A percentile compares a stretch with the other conserved stretches of the same genome.
phyloP scores from a whole-genome alignment of 2,113 vertebrate genomes.

The Campylomormyrus tamandua region DNA sequence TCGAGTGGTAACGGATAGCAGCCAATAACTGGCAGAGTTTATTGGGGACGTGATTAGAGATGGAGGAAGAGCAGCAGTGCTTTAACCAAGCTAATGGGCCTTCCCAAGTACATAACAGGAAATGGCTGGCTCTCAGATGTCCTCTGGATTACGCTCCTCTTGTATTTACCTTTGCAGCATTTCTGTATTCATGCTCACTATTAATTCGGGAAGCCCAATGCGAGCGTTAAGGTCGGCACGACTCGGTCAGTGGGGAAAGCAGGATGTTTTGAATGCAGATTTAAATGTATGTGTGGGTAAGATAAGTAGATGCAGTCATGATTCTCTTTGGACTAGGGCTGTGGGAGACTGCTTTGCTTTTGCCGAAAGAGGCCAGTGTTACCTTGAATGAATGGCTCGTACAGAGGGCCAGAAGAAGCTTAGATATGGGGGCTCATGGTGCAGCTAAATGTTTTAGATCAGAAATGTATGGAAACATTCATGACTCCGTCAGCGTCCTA shows the following conservation, averaged over 20 bases:
- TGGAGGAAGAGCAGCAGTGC: not conserved
- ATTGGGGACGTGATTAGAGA: not conserved
- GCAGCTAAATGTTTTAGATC: not conserved
- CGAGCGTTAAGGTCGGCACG: not conserved
- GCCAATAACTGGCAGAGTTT: not conserved
- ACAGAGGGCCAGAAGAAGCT: not conserved
- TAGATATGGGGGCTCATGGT: not conserved
- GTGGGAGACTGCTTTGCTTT: not conserved
- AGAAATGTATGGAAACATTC: not conserved
- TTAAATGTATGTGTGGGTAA: not conserved
- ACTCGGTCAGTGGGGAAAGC: not conserved
- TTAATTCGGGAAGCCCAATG: not conserved
- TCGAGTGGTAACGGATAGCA: not conserved
- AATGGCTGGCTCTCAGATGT: not conserved
- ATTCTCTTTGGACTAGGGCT: not conserved
- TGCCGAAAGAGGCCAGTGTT: not conserved
- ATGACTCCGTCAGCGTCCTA: not conserved
- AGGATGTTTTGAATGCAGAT: not conserved
- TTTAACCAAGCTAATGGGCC: not conserved
- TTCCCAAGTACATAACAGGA: not conserved
- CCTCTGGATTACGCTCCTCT: not conserved
- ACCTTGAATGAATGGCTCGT: not conserved
- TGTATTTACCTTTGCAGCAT: not conserved
- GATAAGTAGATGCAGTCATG: not conserved
- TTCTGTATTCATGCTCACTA: not conserved